Evolutionary conservation across 2,888 invertebrate species (phyloP).

Genomic region (Dasypogon diadema): DNA sequence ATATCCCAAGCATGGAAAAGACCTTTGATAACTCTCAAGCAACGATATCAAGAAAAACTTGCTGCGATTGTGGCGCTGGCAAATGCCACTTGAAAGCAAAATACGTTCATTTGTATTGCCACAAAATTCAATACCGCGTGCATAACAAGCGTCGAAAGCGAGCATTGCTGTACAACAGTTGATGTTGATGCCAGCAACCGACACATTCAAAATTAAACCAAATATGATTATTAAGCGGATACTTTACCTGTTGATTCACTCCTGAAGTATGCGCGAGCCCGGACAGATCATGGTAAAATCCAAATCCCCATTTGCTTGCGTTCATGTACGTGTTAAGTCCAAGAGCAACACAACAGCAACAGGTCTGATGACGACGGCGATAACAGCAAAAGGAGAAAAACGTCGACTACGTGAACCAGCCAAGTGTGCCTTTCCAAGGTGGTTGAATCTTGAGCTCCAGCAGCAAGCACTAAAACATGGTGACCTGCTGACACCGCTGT

Average conservation of each 20-base stretch:
- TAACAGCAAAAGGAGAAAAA: conserved; percentile 32
- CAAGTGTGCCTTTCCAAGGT: conserved; percentile 31
- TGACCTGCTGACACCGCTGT: conserved; percentile 40
- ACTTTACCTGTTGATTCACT: conserved; percentile 53
- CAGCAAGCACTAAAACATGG: conserved; percentile 35
- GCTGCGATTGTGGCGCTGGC: no score
- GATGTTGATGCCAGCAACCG: conserved; percentile 21
- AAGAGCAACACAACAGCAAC: conserved; percentile 44
- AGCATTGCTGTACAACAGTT: no score
- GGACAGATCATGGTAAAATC: conserved; percentile 31
- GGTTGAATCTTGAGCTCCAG: conserved; percentile 7
- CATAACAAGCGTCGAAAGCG: no score
- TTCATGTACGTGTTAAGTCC: conserved; percentile 29
- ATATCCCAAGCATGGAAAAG: no score
- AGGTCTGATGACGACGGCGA: conserved; percentile 45
- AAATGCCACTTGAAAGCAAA: no score
- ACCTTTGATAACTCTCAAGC: no score
- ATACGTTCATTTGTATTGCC: no score
- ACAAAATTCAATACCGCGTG: no score
- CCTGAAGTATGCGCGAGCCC: conserved; percentile 44
- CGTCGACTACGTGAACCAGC: neutral
- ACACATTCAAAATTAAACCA: conserved; percentile 23
- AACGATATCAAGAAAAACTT: no score
- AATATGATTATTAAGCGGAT: conserved; percentile 34
- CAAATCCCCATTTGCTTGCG: conserved; percentile 35